Evolutionary conservation across 1,140 invertebrate genomes (phyloP).

Genomic region (Penaeus japonicus): DNA sequence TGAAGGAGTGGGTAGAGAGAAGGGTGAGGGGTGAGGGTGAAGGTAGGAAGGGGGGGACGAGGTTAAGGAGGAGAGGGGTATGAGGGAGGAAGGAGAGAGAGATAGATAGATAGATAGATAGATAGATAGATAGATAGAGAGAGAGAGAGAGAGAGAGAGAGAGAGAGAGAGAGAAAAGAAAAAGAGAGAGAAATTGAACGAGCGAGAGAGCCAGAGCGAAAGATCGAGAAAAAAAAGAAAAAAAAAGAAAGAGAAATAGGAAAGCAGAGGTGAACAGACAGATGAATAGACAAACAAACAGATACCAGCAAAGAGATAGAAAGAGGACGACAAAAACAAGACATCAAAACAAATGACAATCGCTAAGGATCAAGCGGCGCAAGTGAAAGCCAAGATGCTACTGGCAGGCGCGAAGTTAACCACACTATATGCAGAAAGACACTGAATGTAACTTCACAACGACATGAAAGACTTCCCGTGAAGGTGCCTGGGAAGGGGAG

Average conservation of each 20-base stretch:
- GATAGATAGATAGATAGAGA: neutral
- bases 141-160: neutral
- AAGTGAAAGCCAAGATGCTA: too few relatives aligned
- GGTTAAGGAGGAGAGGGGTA: neutral
- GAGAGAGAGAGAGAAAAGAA: neutral
- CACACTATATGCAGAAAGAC: too few relatives aligned
- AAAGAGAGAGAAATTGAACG: neutral
- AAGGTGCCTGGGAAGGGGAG: too few relatives aligned
- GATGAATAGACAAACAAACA: neutral
- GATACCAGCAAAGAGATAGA: neutral
- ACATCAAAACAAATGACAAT: too few relatives aligned
- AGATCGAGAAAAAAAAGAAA: neutral
- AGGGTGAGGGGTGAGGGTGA: too few relatives aligned
- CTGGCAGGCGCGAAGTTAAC: too few relatives aligned
- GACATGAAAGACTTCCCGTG: too few relatives aligned
- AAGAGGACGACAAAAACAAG: neutral
- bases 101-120: neutral
- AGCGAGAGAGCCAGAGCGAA: neutral
- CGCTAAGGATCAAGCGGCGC: too few relatives aligned
- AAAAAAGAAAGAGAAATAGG: neutral
- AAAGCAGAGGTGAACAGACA: neutral
- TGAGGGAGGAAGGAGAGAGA: neutral
- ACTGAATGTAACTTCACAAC: too few relatives aligned
- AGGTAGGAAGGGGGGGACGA: neutral
- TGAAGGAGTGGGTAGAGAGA: neutral